phyloP scores from a whole-genome alignment of 1,140 invertebrate genomes.

The Calephelis nemesis region DNA sequence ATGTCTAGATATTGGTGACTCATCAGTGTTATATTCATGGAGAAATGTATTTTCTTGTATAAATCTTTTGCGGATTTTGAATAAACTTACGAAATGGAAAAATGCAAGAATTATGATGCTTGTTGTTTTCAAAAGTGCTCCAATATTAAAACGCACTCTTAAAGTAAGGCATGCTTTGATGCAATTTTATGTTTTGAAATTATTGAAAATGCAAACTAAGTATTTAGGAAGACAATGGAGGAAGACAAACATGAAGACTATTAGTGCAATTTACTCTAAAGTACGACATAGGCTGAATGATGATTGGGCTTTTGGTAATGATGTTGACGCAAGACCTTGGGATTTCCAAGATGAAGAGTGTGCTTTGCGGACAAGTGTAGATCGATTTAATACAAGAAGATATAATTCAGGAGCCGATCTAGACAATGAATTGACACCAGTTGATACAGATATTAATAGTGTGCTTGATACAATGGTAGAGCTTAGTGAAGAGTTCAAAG shows the following conservation, averaged over 20 bases:
- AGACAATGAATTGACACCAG: slow-evolving; percentile 86
- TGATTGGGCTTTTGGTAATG: slow-evolving; percentile 99
- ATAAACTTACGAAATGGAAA: slow-evolving; percentile 99
- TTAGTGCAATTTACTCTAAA: slow-evolving; percentile 99
- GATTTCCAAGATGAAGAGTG: slow-evolving; percentile 99
- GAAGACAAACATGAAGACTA: slow-evolving; percentile 99
- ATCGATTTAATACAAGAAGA: slow-evolving; percentile 96
- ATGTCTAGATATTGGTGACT: slow-evolving; percentile 94
- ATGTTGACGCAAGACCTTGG: slow-evolving; percentile 98
- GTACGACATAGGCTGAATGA: slow-evolving; percentile 97
- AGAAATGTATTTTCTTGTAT: slow-evolving; percentile 99
- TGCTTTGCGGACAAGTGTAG: slow-evolving; percentile 94
- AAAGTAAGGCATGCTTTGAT: slow-evolving; percentile 98
- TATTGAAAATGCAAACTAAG: slow-evolving; percentile 99
- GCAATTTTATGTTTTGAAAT: slow-evolving; percentile 98
- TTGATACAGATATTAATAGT: slow-evolving; percentile 92
- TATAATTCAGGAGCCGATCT: slow-evolving; percentile 82
- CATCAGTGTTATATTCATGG: slow-evolving; percentile 93
- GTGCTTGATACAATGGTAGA: slow-evolving; percentile 90
- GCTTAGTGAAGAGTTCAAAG: slow-evolving; percentile 96
- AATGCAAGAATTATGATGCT: slow-evolving; percentile 99
- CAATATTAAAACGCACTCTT: slow-evolving; percentile 97
- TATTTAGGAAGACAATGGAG: slow-evolving; percentile 99
- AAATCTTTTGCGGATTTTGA: slow-evolving; percentile 97
- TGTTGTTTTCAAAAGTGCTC: slow-evolving; percentile 99